Evolutionary conservation across 2,888 invertebrate species (phyloP).

Genomic region (Cyclophora albipunctata): DNA sequence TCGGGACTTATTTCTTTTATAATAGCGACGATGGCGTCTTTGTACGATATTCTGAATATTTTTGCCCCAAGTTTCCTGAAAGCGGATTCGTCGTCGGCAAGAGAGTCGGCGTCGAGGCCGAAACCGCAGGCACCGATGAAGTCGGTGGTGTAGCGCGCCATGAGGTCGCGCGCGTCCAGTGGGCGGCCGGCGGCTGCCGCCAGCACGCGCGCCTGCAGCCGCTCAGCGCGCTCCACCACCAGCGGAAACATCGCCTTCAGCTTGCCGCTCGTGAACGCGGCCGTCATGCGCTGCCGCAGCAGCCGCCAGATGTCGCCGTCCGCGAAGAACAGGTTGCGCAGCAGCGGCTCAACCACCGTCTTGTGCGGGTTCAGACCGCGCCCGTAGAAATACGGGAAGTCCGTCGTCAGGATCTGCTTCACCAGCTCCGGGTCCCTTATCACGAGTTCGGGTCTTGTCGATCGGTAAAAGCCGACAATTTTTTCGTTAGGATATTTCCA

Average conservation of each 20-base stretch:
- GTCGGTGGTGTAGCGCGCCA: conserved; percentile 52
- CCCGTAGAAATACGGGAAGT: conserved; percentile 37
- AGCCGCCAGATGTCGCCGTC: conserved; percentile 52
- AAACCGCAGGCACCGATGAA: conserved; percentile 53
- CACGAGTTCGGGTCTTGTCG: conserved; percentile 31
- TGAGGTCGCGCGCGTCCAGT: conserved; percentile 45
- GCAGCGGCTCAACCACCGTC: conserved; percentile 38
- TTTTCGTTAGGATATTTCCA: conserved; percentile 43
- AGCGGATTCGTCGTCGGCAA: conserved; percentile 39
- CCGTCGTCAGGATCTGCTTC: conserved; percentile 34
- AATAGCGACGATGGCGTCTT: conserved; percentile 23
- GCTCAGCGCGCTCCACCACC: conserved; percentile 43
- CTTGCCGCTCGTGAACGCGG: conserved; percentile 51
- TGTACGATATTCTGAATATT: conserved; percentile 29
- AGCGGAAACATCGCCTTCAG: conserved; percentile 53
- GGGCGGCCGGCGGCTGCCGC: conserved; percentile 22
- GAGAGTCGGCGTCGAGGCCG: conserved; percentile 44
- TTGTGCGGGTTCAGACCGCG: conserved; percentile 35
- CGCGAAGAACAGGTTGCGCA: conserved; percentile 46
- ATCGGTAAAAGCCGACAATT: conserved; percentile 41
- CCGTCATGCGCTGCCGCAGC: conserved; percentile 50
- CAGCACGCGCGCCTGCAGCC: conserved; percentile 32
- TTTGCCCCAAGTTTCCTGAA: conserved; percentile 42
- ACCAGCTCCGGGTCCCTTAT: conserved; percentile 41
- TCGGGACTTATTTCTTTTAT: conserved; percentile 40